Evolutionary conservation across 2,888 invertebrate species (phyloP).

Genomic region (Halictus ligatus): DNA sequence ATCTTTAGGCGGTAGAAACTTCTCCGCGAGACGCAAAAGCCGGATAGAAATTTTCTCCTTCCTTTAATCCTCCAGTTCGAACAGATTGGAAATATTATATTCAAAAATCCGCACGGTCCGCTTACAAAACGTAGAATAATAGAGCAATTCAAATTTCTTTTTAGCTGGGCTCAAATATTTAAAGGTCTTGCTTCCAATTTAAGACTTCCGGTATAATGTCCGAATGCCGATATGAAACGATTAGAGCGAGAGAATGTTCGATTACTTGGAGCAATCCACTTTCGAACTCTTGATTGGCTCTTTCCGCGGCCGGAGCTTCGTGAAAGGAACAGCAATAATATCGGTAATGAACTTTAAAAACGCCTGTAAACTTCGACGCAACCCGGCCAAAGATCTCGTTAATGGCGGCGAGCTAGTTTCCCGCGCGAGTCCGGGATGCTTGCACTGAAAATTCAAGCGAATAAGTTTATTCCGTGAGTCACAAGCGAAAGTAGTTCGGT

Average conservation of each 20-base stretch:
- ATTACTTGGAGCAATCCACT: not conserved
- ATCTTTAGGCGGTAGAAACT: no score
- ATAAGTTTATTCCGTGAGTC: slow-evolving; percentile 46
- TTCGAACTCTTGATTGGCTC: not conserved
- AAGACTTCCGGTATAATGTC: no score
- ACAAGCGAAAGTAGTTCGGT: slow-evolving; percentile 19
- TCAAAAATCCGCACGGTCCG: no score
- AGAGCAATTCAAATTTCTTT: not conserved
- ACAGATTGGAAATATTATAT: not conserved
- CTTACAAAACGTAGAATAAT: not conserved
- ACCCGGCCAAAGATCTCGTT: not conserved
- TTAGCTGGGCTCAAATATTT: not conserved
- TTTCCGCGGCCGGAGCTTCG: not conserved
- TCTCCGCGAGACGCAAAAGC: no score
- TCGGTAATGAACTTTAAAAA: slow-evolving; percentile 14
- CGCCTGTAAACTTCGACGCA: slow-evolving; percentile 11
- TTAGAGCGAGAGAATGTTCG: not conserved
- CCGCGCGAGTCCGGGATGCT: not conserved
- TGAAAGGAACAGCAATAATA: not conserved
- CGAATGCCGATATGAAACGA: not conserved
- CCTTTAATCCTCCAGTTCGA: not conserved
- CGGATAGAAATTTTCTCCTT: no score
- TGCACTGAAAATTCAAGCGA: slow-evolving; percentile 37
- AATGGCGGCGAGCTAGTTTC: not conserved
- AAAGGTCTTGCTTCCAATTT: no score